Evolutionary conservation across 2,888 invertebrate genomes (phyloP).

Genomic region (Tanypteryx hageni): DNA sequence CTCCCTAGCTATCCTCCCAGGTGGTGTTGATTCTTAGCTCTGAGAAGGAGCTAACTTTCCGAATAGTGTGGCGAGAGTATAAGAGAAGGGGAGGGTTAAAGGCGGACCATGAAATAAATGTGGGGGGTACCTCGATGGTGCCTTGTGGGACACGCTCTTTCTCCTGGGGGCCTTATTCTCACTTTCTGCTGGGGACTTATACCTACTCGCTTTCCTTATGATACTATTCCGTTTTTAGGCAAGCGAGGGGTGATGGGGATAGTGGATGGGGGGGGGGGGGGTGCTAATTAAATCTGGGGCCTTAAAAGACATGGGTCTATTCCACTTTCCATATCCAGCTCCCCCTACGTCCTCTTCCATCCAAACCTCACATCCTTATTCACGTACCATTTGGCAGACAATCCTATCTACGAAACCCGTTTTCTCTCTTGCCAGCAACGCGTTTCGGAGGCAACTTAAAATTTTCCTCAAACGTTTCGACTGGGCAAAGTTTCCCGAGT

Average conservation of each 20-base stretch:
- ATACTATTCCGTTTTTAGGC: too few relatives aligned
- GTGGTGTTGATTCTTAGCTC: too few relatives aligned
- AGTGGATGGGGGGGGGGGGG: background rate
- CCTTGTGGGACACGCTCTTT: background rate
- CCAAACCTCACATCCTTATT: background rate
- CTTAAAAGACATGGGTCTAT: too few relatives aligned
- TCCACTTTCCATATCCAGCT: background rate
- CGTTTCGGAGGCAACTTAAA: background rate
- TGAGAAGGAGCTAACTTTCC: too few relatives aligned
- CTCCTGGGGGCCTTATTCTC: background rate
- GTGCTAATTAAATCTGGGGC: background rate
- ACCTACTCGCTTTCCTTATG: too few relatives aligned
- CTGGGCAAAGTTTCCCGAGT: background rate
- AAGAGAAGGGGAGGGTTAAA: background rate
- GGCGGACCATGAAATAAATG: background rate
- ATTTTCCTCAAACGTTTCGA: background rate
- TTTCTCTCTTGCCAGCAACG: background rate
- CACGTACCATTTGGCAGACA: slow-evolving; percentile 44
- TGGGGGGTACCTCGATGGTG: background rate
- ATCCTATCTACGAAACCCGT: slow-evolving; percentile 8
- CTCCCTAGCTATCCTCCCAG: too few relatives aligned
- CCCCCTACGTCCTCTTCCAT: background rate
- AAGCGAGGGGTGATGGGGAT: background rate
- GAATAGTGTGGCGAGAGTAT: too few relatives aligned
- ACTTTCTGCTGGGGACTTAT: too few relatives aligned